phyloP scores from a whole-genome alignment of 1,140 invertebrate species.

The Plectrocnemia conspersa region DNA sequence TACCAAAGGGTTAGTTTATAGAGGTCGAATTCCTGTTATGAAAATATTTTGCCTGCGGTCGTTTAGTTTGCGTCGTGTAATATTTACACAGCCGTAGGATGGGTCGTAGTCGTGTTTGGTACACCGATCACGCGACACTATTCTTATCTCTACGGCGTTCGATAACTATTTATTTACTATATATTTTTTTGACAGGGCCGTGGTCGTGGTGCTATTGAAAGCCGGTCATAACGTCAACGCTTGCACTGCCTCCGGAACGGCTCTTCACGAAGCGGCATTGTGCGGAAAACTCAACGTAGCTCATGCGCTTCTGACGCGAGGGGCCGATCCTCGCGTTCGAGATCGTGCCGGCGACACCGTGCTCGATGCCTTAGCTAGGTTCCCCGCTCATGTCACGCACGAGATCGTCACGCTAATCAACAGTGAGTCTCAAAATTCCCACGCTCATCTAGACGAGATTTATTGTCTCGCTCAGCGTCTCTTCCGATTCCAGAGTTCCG shows the following conservation, averaged over 20 bases:
- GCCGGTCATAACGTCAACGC: slow-evolving; percentile 88
- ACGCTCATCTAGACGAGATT: neutral
- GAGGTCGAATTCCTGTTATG: too few species aligned
- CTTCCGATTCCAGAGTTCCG: slow-evolving; percentile 24
- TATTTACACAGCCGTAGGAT: too few species aligned
- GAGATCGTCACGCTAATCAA: slow-evolving; percentile 79
- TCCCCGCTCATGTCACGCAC: slow-evolving; percentile 83
- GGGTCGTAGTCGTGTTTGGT: too few species aligned
- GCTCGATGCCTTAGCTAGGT: slow-evolving; percentile 78
- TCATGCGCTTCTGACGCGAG: slow-evolving; percentile 71
- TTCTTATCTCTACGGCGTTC: too few species aligned
- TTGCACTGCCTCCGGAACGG: slow-evolving; percentile 81
- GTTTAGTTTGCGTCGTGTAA: too few species aligned
- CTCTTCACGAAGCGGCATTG: slow-evolving; percentile 90
- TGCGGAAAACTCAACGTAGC: slow-evolving; percentile 92
- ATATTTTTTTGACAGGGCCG: slow-evolving; percentile 62
- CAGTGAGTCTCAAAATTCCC: slow-evolving; percentile 61
- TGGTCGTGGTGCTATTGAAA: slow-evolving; percentile 76
- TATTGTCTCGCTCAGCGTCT: neutral
- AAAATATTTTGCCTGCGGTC: too few species aligned
- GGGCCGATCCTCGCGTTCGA: slow-evolving; percentile 74
- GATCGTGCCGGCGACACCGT: slow-evolving; percentile 80
- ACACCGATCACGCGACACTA: too few species aligned
- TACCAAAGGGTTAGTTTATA: too few species aligned
- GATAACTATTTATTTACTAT: too few species aligned